Evolutionary conservation across 2,113 vertebrate genomes (phyloP).

Genomic region (Cebidichthys violaceus): DNA sequence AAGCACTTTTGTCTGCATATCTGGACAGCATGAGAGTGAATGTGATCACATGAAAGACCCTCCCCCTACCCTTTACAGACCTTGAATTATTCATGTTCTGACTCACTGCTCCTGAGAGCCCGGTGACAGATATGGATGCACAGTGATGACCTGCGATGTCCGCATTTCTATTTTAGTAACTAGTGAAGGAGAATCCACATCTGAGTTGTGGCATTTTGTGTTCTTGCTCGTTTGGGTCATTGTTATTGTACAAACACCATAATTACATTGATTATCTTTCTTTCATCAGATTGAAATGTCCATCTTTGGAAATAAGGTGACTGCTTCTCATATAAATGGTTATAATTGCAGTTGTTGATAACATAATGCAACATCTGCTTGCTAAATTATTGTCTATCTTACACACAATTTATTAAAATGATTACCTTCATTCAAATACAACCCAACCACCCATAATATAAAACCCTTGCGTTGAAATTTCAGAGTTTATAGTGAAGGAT

Average conservation of each 20-base stretch:
- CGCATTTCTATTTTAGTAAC: conserved; percentile 12
- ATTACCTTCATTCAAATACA: not conserved
- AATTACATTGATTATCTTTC: not conserved
- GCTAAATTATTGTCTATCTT: not conserved
- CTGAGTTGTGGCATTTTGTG: not conserved
- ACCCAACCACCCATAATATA: not conserved
- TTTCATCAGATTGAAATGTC: not conserved
- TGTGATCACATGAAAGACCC: conserved; percentile 20
- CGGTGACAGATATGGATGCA: conserved; percentile 37
- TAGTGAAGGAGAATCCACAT: not conserved
- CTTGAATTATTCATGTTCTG: conserved; percentile 77
- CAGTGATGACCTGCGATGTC: not conserved
- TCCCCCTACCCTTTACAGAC: conserved; percentile 20
- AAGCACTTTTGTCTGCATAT: conserved; percentile 10
- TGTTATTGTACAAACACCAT: not conserved
- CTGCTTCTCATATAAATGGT: not conserved
- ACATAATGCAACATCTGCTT: not conserved
- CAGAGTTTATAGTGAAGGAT: not conserved
- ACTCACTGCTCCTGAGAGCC: conserved; percentile 44
- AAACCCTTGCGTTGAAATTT: not conserved
- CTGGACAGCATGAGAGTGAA: not conserved
- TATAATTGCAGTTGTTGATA: not conserved
- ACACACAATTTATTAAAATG: not conserved
- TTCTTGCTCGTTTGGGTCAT: not conserved
- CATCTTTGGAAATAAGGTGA: conserved; percentile 3